phyloP scores from a whole-genome alignment of 1,140 invertebrate species.

The Phymorhynchus buccinoides region DNA sequence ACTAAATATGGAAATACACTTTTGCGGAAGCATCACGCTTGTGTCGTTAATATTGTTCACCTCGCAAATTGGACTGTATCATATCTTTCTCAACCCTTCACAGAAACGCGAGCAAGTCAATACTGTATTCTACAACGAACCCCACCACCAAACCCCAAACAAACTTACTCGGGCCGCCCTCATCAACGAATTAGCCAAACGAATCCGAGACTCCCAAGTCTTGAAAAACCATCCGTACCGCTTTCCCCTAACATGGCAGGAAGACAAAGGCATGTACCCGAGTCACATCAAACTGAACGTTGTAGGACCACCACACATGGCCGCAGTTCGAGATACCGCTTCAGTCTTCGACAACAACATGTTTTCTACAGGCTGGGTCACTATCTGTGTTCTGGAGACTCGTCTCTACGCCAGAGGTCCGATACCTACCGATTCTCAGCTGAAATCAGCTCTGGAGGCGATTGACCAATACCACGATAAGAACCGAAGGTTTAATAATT shows the following conservation, averaged over 20 bases:
- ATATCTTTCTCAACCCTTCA: no score
- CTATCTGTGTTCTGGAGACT: conserved; percentile 55
- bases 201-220: conserved; percentile 39
- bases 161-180: no score
- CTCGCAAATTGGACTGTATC: no score
- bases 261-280: conserved; percentile 56
- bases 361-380: conserved; percentile 64
- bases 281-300: conserved; percentile 60
- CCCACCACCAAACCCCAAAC: no score
- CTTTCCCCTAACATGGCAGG: conserved; percentile 53
- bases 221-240: conserved; percentile 45
- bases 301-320: conserved; percentile 48
- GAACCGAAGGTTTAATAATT: conserved; percentile 53
- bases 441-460: conserved; percentile 56
- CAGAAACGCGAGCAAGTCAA: no score
- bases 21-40: no score
- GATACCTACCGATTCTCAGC: conserved; percentile 44
- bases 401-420: conserved; percentile 52
- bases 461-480: conserved; percentile 57
- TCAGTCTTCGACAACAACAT: conserved; percentile 67
- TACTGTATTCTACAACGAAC: no score
- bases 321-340: conserved; percentile 46
- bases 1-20: no score
- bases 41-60: no score
- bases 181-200: conserved; percentile 10